Base-by-base conservation (phyloP, 2,113 vertebrate genomes). In the Heterocephalus glaber region DNA sequence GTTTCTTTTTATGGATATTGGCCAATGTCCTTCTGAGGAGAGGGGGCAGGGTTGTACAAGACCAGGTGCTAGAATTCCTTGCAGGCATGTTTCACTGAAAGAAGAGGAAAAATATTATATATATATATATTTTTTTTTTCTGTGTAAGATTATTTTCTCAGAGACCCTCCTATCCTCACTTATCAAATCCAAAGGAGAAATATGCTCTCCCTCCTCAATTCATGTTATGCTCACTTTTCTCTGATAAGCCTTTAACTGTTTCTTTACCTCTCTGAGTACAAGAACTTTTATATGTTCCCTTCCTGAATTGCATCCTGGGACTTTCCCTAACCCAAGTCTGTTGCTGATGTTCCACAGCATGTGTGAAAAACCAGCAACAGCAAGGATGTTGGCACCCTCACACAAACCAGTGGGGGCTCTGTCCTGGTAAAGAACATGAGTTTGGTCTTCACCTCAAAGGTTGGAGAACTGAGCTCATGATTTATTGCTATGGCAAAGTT, bases 401-500 rank as follows among this genome's bases (percentile, higher is more conserved):
- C 47, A 9, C 7, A 88, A 49, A 56, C 49, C 47, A 74, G 11
- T 16, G 28, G 41, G 49, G n/a, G 1, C 17, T 60, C 88, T 94
- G 41, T 30, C 56, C n/a, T 38, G 19, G 79, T 54, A 41, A 11
- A 86, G 72, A 58, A 28, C 66, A 11, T 20, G 63, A 66, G 35
- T 54, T 84, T 77, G 38, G 74, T 93, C 89, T 81, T 90, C 58
- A 58, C 79, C 26, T 44, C 65, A 3, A 14, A 84, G 83, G 58
- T 61, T 93, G 41, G 17, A 95, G 80, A 93, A 83, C 0, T 54
- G 86, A 90, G 95, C 26, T 72, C 26, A 76, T 86, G 84, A 94
- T 90, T 96, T 96, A 96, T 63, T 56, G 86, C 96, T 90, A 74
- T 56, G 76, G 94, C 92, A 94, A 96, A 97, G 96, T 83, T 96